Evolutionary conservation across 2,113 vertebrate species (phyloP).

Genomic region (Bufo gargarizans): DNA sequence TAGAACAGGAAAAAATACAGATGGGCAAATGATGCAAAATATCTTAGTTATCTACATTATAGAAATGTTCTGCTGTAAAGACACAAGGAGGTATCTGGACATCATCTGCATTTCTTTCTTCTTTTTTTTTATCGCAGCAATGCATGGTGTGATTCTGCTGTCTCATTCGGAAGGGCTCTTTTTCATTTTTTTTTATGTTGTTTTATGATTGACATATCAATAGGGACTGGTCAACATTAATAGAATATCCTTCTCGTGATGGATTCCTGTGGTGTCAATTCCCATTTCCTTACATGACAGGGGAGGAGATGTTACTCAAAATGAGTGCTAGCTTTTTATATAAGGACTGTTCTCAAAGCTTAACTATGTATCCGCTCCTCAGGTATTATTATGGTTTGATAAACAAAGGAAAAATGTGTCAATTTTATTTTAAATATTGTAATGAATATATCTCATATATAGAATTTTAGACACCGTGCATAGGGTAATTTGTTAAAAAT

Average conservation of each 20-base stretch:
- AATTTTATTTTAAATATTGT: neutral
- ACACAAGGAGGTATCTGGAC: neutral
- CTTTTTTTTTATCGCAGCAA: neutral
- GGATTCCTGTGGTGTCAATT: constrained; percentile 30
- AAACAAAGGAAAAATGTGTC: neutral
- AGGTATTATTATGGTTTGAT: constrained; percentile 13
- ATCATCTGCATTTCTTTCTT: neutral
- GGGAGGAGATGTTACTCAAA: neutral
- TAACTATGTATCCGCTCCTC: neutral
- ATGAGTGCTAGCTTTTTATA: constrained; percentile 40
- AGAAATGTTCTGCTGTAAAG: neutral
- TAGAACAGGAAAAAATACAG: neutral
- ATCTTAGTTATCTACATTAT: neutral
- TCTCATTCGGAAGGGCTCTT: constrained; percentile 26
- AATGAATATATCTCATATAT: too few relatives aligned
- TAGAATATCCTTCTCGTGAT: constrained; percentile 45
- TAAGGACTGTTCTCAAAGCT: constrained; percentile 33
- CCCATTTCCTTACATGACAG: constrained; percentile 42
- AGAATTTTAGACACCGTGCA: too few relatives aligned
- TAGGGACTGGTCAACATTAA: constrained; percentile 53
- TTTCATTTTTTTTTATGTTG: constrained; percentile 2
- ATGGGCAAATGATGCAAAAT: neutral
- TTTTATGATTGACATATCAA: constrained; percentile 50
- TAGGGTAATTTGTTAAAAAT: too few relatives aligned
- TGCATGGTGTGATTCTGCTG: constrained; percentile 21